Evolutionary conservation across 2,797 vertebrate species (phyloP).

Genomic region (Allochrocebus solatus): DNA sequence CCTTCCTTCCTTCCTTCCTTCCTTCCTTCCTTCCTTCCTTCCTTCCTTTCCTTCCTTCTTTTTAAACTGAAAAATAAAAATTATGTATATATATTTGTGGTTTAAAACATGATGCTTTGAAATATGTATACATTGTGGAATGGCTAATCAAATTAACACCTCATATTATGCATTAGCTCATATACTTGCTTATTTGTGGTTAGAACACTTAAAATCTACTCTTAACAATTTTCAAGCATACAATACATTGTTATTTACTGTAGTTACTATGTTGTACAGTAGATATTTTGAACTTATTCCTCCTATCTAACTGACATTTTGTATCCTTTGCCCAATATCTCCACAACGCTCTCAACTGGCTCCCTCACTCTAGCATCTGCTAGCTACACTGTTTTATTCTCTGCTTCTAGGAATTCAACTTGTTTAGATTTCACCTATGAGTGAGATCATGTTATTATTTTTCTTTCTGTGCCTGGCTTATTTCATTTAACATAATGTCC

Average conservation of each 20-base stretch:
- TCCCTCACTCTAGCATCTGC: neutral
- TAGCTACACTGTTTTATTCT: neutral
- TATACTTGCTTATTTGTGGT: neutral
- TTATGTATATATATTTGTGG: neutral
- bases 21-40: fast-evolving
- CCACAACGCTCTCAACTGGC: fast-evolving
- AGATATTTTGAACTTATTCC: neutral
- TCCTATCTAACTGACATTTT: neutral
- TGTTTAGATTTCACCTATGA: neutral
- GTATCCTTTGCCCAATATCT: neutral
- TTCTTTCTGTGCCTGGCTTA: neutral
- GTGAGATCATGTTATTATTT: neutral
- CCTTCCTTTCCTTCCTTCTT: too few species aligned
- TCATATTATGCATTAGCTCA: neutral
- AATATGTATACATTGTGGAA: neutral
- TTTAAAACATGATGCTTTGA: neutral
- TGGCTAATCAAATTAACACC: neutral
- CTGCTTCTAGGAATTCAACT: neutral
- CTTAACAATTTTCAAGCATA: neutral
- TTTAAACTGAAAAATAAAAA: neutral
- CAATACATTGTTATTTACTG: neutral
- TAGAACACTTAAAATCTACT: neutral
- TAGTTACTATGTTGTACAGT: neutral
- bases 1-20: fast-evolving
- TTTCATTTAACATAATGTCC: neutral